Evolutionary conservation across 1,140 invertebrate genomes (phyloP).

Genomic region (Pissodes strobi): DNA sequence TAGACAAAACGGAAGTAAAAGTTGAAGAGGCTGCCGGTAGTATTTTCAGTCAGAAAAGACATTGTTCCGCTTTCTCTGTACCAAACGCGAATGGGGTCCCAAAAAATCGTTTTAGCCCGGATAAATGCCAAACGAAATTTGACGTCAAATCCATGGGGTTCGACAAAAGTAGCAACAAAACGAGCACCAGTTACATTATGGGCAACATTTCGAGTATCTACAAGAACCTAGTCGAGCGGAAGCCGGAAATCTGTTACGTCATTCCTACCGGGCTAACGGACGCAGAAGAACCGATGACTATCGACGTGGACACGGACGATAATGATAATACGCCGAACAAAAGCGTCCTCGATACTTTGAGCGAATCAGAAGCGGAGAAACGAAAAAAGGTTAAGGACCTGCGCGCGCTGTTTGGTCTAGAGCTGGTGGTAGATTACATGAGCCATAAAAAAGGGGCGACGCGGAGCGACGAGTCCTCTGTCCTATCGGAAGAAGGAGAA

Average conservation of each 20-base stretch:
- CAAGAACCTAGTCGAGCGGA: constrained; percentile 46
- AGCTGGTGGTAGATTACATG: constrained; percentile 65
- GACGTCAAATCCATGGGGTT: constrained; percentile 55
- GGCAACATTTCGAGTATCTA: constrained; percentile 61
- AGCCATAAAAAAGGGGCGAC: constrained; percentile 50
- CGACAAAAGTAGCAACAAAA: constrained; percentile 49
- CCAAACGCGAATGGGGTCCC: constrained; percentile 59
- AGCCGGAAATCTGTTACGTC: neutral
- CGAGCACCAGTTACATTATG: constrained; percentile 61
- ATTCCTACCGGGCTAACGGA: too few relatives aligned
- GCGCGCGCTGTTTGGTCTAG: constrained; percentile 61
- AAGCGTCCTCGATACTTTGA: too few relatives aligned
- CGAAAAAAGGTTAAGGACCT: constrained; percentile 58
- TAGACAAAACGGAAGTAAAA: constrained; percentile 24
- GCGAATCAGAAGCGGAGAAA: constrained; percentile 43
- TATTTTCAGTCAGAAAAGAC: constrained; percentile 57
- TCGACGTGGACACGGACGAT: too few relatives aligned
- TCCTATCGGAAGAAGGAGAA: constrained; percentile 26
- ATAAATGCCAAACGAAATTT: constrained; percentile 50
- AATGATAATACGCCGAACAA: too few relatives aligned
- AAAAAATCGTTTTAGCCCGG: too few relatives aligned
- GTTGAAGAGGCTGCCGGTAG: constrained; percentile 19
- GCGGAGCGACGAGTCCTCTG: constrained; percentile 24
- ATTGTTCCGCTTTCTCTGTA: constrained; percentile 69
- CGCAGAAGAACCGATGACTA: neutral